Evolutionary conservation across 2,888 invertebrate species (phyloP).

Genomic region (Carcina quercana): DNA sequence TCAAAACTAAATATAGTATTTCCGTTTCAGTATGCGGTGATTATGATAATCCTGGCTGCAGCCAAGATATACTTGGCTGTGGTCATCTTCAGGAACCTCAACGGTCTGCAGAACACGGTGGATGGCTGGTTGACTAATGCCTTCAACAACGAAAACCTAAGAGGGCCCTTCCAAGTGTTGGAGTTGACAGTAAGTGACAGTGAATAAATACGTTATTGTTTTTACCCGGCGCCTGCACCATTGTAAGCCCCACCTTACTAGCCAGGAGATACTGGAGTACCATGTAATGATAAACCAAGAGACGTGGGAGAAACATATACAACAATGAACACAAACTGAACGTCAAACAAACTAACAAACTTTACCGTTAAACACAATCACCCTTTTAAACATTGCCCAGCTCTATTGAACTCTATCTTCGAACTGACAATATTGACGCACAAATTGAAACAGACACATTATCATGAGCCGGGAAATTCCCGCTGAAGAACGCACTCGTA

Average conservation of each 20-base stretch:
- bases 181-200: conserved; percentile 34
- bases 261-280: background rate
- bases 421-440: too few relatives aligned
- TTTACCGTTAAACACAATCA: too few relatives aligned
- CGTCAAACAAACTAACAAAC: too few relatives aligned
- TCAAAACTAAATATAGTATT: too few relatives aligned
- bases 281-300: too few relatives aligned
- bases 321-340: too few relatives aligned
- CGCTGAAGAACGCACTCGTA: too few relatives aligned
- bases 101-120: conserved; percentile 20
- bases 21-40: conserved; percentile 42
- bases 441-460: too few relatives aligned
- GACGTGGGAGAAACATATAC: too few relatives aligned
- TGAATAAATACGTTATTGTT: background rate
- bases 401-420: too few relatives aligned
- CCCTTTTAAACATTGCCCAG: too few relatives aligned
- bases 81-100: conserved; percentile 31
- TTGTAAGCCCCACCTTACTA: background rate
- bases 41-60: conserved; percentile 37
- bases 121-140: conserved; percentile 33
- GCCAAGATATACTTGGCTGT: conserved; percentile 40
- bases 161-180: conserved; percentile 29
- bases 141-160: conserved; percentile 22
- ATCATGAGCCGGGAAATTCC: too few relatives aligned
- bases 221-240: background rate